Evolutionary conservation across 2,888 invertebrate genomes (phyloP).

Genomic region (Spisula solida): DNA sequence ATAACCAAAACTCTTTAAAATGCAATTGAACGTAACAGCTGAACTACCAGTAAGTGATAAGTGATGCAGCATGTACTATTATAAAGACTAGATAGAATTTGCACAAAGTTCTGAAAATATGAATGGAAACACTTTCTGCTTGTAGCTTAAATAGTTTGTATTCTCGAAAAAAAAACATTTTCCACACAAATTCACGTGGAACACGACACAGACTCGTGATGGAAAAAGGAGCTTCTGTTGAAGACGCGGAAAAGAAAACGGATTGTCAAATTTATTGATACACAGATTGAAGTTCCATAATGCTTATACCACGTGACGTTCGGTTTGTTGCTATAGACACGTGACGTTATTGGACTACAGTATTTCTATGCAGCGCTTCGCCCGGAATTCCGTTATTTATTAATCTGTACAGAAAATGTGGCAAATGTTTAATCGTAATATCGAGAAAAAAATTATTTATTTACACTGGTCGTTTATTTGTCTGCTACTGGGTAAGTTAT

Average conservation of each 20-base stretch:
- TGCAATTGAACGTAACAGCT: neutral
- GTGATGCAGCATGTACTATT: neutral
- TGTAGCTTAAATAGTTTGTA: neutral
- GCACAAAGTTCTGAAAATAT: neutral
- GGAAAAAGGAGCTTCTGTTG: neutral
- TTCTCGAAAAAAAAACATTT: neutral
- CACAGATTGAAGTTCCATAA: neutral
- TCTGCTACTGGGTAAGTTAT: neutral
- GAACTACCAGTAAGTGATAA: neutral
- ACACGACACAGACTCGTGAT: neutral
- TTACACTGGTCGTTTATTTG: neutral
- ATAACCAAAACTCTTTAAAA: neutral
- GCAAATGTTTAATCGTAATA: neutral
- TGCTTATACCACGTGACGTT: neutral
- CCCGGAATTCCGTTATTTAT: conserved; percentile 4
- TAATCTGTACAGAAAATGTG: conserved; percentile 1
- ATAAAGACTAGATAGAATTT: neutral
- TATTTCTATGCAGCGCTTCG: neutral
- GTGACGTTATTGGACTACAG: neutral
- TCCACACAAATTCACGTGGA: neutral
- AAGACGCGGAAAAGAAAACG: neutral
- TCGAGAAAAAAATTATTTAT: neutral
- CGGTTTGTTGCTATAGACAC: neutral
- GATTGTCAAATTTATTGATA: neutral
- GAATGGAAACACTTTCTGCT: neutral